Base-by-base conservation (phyloP, 2,797 vertebrate genomes). In the Characodon lateralis region DNA sequence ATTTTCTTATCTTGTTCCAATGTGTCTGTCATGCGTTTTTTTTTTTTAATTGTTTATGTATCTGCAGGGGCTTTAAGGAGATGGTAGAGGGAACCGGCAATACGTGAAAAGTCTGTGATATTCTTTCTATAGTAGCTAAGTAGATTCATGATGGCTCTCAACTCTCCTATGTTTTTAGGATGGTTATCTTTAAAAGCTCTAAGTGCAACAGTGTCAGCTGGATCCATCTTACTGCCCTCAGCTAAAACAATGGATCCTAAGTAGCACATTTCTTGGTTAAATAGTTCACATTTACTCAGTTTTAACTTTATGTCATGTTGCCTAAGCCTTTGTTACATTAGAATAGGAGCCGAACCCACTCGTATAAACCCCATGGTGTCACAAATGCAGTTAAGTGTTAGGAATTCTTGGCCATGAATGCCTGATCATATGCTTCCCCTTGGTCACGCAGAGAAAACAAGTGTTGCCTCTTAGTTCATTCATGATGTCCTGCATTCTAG, bases 101-200 rank as follows among this genome's bases (percentile, higher is more conserved):
- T 75, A 0, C 48, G 1, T 1, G 48, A 70, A 13, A 85, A 83
- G 10, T 79, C 71, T 6, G 79, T 66, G 0, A 80, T 70, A n/a
- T 69, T 65, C 12, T 51, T 20, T 0, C 43, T 2, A 8, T 76
- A 85, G 5, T 72, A 85, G 4, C 6, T 53, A 0, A 82, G 48
- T 1, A 80, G 80, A 0, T 75, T 46, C 0, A 14, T 28, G 0
- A 80, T 5, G 2, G 55, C 75, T 1, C 81, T 56, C 1, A 76
- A 24, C 0, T 78, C 72, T 2, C 66, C 74, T 0, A 79, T 63
- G 1, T 80, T 82, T 0, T 50, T 2, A 71, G 26, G 2, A 4
- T 20, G 20, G 16, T 53, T 53, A 3, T 53, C 51, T 20, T 53
- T 53, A 3, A 18, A 53, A 3, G 59, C 1, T 48, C 0, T 1